Evolutionary conservation across 2,113 vertebrate genomes (phyloP).

Genomic region (Mungos mungo): DNA sequence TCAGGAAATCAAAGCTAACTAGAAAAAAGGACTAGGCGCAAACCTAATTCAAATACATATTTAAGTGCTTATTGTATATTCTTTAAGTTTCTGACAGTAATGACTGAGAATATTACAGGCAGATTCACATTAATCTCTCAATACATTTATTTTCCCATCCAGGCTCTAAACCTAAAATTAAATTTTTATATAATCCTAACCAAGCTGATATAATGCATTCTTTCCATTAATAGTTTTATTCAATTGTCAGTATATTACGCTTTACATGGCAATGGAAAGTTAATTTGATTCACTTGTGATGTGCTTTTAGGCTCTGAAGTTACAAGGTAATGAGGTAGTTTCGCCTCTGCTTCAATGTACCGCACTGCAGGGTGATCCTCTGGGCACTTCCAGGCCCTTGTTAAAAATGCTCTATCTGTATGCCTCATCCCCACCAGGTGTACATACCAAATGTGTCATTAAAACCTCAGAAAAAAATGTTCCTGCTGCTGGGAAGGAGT

Average conservation of each 20-base stretch:
- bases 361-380: no score
- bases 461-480: background rate
- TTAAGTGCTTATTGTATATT: background rate
- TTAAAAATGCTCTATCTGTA: background rate
- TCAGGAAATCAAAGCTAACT: background rate
- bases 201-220: background rate
- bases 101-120: background rate
- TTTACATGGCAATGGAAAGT: background rate
- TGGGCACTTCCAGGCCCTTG: background rate
- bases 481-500: background rate
- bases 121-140: background rate
- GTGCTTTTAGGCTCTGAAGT: background rate
- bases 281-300: background rate
- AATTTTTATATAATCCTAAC: background rate
- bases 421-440: accelerated
- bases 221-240: conserved; percentile 12
- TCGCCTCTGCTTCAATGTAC: background rate
- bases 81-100: background rate
- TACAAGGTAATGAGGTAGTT: background rate
- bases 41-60: background rate
- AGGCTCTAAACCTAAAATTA: conserved; percentile 4
- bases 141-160: background rate
- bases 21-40: background rate
- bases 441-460: background rate
- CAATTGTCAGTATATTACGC: background rate